phyloP scores from a whole-genome alignment of 2,888 invertebrate species.

The Branchipolynoe longqiensis region DNA sequence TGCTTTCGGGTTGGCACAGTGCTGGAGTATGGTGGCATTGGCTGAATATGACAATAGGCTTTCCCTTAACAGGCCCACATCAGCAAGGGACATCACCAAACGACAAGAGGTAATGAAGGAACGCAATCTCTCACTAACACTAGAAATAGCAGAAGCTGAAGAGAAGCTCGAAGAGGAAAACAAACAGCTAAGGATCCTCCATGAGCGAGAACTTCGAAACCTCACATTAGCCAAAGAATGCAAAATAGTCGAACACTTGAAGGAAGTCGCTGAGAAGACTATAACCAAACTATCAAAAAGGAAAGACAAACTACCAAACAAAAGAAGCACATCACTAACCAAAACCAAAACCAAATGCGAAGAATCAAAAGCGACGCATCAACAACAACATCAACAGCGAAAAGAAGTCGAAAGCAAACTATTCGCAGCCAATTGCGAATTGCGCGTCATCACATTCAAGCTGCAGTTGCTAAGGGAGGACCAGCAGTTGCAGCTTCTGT shows the following conservation, averaged over 20 bases:
- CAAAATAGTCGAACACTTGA: conserved; percentile 62
- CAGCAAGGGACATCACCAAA: conserved; percentile 34
- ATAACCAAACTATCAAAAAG: conserved; percentile 58
- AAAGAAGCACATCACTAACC: conserved; percentile 59
- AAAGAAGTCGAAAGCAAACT: conserved; percentile 68
- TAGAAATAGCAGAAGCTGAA: conserved; percentile 54
- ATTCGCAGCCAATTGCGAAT: conserved; percentile 68
- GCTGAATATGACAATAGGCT: conserved; percentile 64
- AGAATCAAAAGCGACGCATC: too few relatives aligned
- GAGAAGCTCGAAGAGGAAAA: conserved; percentile 25
- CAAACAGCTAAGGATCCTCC: conserved; percentile 37
- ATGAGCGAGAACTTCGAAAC: conserved; percentile 50
- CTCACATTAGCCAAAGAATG: conserved; percentile 62
- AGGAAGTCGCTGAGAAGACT: conserved; percentile 65
- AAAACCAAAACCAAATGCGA: too few relatives aligned
- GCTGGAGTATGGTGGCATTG: conserved; percentile 73
- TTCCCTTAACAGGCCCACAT: neutral
- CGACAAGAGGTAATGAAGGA: conserved; percentile 21
- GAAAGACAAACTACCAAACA: conserved; percentile 59
- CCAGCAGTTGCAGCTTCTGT: conserved; percentile 73
- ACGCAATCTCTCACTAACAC: conserved; percentile 4
- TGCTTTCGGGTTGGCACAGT: conserved; percentile 75
- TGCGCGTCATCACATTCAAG: conserved; percentile 73
- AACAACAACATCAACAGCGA: conserved; percentile 56
- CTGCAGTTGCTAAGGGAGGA: conserved; percentile 73